Percentiles rank a stretch among this genome's conserved stretches.
phyloP scores from a whole-genome alignment of 2,888 invertebrate species.

The Ophion ellenae region DNA sequence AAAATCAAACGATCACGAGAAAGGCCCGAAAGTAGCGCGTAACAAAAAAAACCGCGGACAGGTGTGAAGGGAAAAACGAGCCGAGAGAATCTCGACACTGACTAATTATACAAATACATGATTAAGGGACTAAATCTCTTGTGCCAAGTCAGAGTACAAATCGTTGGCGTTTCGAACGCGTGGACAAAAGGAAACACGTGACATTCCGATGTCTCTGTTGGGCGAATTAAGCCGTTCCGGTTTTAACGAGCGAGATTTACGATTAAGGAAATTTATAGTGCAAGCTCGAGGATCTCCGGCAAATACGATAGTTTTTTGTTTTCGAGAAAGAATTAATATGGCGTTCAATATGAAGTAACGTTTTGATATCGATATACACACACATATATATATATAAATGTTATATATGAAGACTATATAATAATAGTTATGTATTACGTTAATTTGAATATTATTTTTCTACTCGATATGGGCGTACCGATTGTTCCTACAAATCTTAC shows the following conservation, averaged over 20 bases:
- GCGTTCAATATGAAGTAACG: slow-evolving; percentile 26
- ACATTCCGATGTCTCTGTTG: slow-evolving; percentile 31
- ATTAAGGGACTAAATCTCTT: slow-evolving; percentile 34
- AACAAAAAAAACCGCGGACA: background rate
- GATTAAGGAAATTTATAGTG: slow-evolving; percentile 19
- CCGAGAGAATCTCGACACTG: background rate
- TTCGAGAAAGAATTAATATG: slow-evolving; percentile 44
- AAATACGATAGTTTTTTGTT: slow-evolving; percentile 43
- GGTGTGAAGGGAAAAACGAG: background rate
- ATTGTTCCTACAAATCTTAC: slow-evolving; percentile 40
- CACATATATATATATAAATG: slow-evolving; percentile 13
- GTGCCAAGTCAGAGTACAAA: slow-evolving; percentile 58
- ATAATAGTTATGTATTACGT: slow-evolving; percentile 9
- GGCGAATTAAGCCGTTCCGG: slow-evolving; percentile 20
- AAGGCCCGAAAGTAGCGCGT: background rate
- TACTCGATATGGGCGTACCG: background rate
- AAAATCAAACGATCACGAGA: background rate
- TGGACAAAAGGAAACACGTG: slow-evolving; percentile 14
- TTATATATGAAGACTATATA: slow-evolving; percentile 39
- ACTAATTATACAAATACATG: slow-evolving; percentile 17
- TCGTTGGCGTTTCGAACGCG: slow-evolving; percentile 40
- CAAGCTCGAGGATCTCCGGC: slow-evolving; percentile 20
- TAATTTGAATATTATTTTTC: slow-evolving; percentile 24
- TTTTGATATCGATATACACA: slow-evolving; percentile 35
- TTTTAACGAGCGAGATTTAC: slow-evolving; percentile 22